phyloP scores from a whole-genome alignment of 1,140 invertebrate species.

The Hydropsyche tenuis region DNA sequence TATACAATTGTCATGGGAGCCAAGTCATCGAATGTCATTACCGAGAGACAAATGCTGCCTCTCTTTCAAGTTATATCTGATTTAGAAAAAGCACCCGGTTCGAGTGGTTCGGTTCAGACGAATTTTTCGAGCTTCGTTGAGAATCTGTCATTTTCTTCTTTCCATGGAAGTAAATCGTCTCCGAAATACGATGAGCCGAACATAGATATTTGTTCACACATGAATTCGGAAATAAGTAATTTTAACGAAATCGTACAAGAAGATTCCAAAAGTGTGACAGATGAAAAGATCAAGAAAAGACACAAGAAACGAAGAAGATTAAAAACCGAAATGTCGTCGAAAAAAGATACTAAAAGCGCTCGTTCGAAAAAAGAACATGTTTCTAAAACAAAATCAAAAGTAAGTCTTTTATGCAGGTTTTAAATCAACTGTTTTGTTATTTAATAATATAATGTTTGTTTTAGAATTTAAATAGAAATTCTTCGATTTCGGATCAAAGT shows the following conservation, averaged over 20 bases:
- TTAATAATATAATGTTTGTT: no score
- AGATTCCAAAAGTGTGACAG: not conserved
- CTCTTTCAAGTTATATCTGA: slow-evolving; percentile 49
- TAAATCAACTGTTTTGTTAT: not conserved
- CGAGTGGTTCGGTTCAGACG: slow-evolving; percentile 41
- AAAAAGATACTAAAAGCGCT: not conserved
- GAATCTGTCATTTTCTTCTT: slow-evolving; percentile 29
- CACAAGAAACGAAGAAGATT: slow-evolving; percentile 39
- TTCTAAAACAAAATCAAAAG: not conserved
- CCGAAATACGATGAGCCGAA: not conserved
- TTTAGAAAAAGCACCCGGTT: slow-evolving; percentile 36
- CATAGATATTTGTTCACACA: not conserved
- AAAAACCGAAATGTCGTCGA: slow-evolving; percentile 23
- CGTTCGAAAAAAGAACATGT: slow-evolving; percentile 6
- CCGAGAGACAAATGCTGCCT: slow-evolving; percentile 46
- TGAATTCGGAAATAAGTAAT: not conserved
- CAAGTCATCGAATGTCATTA: slow-evolving; percentile 43
- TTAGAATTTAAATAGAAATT: no score
- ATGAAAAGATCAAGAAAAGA: slow-evolving; percentile 23
- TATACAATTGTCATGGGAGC: slow-evolving; percentile 38
- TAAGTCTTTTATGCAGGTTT: not conserved
- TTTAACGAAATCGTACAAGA: not conserved
- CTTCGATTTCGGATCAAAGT: not conserved
- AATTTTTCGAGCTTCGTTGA: slow-evolving; percentile 39
- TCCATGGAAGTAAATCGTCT: slow-evolving; percentile 20